Evolutionary conservation across 2,888 invertebrate species (phyloP), one percentile per base, ranked within the genome.

Genomic region (Timandra comae): DNA sequence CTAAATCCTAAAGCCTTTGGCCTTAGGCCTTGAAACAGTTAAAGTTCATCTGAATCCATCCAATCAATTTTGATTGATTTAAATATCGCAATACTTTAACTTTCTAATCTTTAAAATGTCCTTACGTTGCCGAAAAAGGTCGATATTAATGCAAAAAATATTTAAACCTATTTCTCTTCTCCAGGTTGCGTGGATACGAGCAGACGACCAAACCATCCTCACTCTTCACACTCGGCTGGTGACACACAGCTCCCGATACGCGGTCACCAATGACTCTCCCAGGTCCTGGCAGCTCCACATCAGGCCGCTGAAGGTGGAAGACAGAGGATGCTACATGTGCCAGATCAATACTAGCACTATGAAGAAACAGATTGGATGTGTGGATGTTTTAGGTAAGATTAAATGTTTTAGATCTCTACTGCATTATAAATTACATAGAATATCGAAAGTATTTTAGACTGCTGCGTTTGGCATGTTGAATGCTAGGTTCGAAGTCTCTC

Each of bases 301-400:
- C 49, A 73, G 91, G 27, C 91, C 91, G 30, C 81, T 93, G 47
- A 90, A 90, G 72, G 91, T 92, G 47, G 88, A 90, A 30, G 93
- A 93, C 66, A 88, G 91, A 38, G 93, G 92, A 5, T 93, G 92
- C 59, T 93, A 93, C 71, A 92, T 93, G 92, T 93, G 93, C 63
- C 93, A 93, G 76, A 91, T 93, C 49, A 93, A 93, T 68, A 93
- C 93, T 2, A 89, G 86, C 43, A 88, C 90, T 35, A 93, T 93
- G 92, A 91, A 91, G 77, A 93, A 91, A 56, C 91, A 91, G 70
- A 87, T 91, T 34, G 93, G 93, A 33, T 93, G 93, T 66, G 88
- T 93, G 33, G 92, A 93, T 75, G 93, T 93, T 12, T 88, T 91
- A 66, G 92, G 93, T 93, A 71, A 86, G 87, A 42, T 3, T 10